Conservation (phyloP, 2,888 invertebrate species). For the Dryomyza anilis region DNA sequence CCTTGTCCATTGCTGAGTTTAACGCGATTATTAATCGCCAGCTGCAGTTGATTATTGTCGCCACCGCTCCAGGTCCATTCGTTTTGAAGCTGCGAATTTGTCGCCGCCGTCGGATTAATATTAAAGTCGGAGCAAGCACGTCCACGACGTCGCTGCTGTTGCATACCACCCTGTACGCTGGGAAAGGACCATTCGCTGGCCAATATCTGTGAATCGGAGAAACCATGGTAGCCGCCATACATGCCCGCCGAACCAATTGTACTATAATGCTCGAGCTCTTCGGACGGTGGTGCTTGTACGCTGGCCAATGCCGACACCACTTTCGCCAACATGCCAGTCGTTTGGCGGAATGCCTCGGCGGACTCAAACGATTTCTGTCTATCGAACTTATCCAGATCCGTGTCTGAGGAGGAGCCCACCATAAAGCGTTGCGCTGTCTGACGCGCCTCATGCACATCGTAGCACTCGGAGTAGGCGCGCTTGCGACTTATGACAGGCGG, state of each 20-base stretch:
- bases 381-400: conserved; percentile 78
- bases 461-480: conserved; percentile 72
- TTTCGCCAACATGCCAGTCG: conserved; percentile 75
- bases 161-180: conserved; percentile 48
- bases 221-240: conserved; percentile 68
- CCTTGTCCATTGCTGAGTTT: conserved; percentile 37
- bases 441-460: conserved; percentile 55
- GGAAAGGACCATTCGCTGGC: conserved; percentile 70
- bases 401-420: conserved; percentile 74
- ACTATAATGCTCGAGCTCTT: conserved; percentile 59
- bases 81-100: conserved; percentile 43
- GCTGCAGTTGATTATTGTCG: conserved; percentile 60
- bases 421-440: conserved; percentile 37
- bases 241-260: conserved; percentile 42
- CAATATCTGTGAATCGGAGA: conserved; percentile 76
- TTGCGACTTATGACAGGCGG: conserved; percentile 63
- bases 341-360: conserved; percentile 73
- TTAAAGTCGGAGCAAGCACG: conserved; percentile 68
- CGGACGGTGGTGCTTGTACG: conserved; percentile 62
- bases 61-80: conserved; percentile 62
- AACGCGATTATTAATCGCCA: conserved; percentile 56
- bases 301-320: conserved; percentile 79
- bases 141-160: conserved; percentile 63
- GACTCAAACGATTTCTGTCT: conserved; percentile 72
- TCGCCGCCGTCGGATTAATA: conserved; percentile 44